These are phyloP conservation scores for Elysia crispata DNA, from an alignment of 2,888 invertebrate species.

Conservation along the genomic window DNA sequence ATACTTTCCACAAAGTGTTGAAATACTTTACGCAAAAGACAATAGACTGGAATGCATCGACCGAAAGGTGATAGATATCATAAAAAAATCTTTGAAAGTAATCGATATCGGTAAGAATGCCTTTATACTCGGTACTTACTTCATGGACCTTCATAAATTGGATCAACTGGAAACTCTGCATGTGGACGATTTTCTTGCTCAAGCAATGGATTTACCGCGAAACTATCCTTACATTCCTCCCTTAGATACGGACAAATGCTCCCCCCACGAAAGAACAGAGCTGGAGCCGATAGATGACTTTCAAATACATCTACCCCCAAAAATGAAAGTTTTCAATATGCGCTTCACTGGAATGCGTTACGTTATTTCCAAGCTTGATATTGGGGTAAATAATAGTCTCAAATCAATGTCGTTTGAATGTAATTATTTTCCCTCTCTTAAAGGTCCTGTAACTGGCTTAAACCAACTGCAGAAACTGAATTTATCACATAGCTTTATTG, in stretches of 20 bases:
- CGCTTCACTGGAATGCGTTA: background rate
- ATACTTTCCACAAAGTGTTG: conserved; percentile 10
- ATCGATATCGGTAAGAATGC: conserved; percentile 2
- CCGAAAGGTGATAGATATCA: background rate
- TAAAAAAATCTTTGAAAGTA: background rate
- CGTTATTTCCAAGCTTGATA: background rate
- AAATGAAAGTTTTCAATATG: background rate
- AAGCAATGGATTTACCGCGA: too few relatives aligned
- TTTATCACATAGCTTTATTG: background rate
- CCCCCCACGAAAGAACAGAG: background rate
- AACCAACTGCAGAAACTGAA: background rate
- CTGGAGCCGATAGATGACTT: background rate
- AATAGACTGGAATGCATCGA: conserved; percentile 31
- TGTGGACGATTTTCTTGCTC: background rate
- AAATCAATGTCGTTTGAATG: background rate
- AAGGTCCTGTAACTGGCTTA: conserved; percentile 23
- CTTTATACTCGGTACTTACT: conserved; percentile 13
- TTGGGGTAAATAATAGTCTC: conserved; percentile 5
- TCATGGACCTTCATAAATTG: conserved; percentile 18
- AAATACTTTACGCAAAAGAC: background rate
- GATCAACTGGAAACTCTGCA: background rate
- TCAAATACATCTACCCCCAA: conserved; percentile 15
- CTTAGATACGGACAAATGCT: background rate
- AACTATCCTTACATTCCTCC: too few relatives aligned
- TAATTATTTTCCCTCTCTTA: background rate